A percentile compares a stretch with the other conserved stretches of the same genome.
Conservation (phyloP, 2,113 vertebrate genomes). For the Anarhynchus alexandrinus region DNA sequence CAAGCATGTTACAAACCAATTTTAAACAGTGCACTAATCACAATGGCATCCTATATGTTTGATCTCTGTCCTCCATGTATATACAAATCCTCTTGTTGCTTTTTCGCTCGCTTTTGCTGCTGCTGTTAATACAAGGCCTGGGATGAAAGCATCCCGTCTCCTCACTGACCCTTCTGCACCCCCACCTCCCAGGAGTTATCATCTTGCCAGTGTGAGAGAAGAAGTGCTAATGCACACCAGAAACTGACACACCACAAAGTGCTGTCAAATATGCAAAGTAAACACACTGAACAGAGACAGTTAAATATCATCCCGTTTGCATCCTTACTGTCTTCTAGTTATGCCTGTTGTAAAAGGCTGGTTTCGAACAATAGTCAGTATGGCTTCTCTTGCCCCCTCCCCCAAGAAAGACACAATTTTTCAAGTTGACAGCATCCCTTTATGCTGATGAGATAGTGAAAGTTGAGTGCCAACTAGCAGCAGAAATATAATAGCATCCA, state of each 20-base stretch:
- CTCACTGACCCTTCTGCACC: background rate
- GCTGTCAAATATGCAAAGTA: background rate
- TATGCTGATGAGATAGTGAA: conserved; percentile 42
- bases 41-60: background rate
- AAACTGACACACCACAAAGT: background rate
- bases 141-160: background rate
- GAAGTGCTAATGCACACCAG: background rate
- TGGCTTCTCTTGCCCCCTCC: background rate
- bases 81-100: background rate
- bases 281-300: background rate
- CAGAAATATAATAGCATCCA: conserved; percentile 50
- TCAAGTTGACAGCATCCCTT: conserved; percentile 53
- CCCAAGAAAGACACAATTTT: background rate
- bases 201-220: background rate
- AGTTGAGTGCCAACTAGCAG: conserved; percentile 24
- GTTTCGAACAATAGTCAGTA: background rate
- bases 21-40: background rate
- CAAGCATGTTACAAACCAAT: background rate
- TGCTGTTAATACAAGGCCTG: background rate
- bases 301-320: background rate
- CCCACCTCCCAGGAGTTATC: background rate
- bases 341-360: background rate
- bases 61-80: too few relatives aligned
- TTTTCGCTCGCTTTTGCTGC: background rate
- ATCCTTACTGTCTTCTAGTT: background rate